A percentile compares a stretch with the other conserved stretches of the same genome.
Evolutionary conservation across 2,113 vertebrate species (phyloP).

Genomic region (Nothobranchius kuhntae): DNA sequence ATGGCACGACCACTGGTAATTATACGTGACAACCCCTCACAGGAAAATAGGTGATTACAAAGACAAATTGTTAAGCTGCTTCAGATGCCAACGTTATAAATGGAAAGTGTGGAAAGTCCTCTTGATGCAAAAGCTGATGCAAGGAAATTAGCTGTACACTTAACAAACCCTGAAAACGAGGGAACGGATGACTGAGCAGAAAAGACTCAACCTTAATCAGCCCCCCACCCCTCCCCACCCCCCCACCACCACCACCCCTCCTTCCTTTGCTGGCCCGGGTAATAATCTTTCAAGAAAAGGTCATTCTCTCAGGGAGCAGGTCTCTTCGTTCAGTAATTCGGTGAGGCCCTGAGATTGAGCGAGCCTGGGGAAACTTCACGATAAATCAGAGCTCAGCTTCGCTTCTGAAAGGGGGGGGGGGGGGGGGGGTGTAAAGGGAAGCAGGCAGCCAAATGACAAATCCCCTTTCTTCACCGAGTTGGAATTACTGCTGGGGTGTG

Average conservation of each 20-base stretch:
- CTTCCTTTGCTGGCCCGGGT: slow-evolving; percentile 37
- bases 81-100: slow-evolving; percentile 53
- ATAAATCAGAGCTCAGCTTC: slow-evolving; percentile 69
- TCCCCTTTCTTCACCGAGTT: slow-evolving; percentile 67
- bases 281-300: slow-evolving; percentile 67
- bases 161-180: slow-evolving; percentile 26
- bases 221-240: neutral
- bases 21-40: slow-evolving; percentile 70
- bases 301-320: slow-evolving; percentile 54
- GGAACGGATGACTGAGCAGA: slow-evolving; percentile 44
- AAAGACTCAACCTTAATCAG: slow-evolving; percentile 63
- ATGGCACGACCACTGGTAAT: slow-evolving; percentile 72
- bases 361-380: slow-evolving; percentile 65
- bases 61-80: slow-evolving; percentile 63
- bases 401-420: slow-evolving; percentile 19
- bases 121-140: neutral
- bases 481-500: slow-evolving; percentile 70
- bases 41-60: slow-evolving; percentile 74
- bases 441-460: slow-evolving; percentile 76
- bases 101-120: neutral
- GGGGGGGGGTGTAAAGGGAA: slow-evolving; percentile 49
- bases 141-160: slow-evolving; percentile 11
- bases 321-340: slow-evolving; percentile 61
- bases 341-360: slow-evolving; percentile 52
- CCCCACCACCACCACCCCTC: too few species aligned